Base-by-base conservation (phyloP, 2,797 vertebrate genomes). In the Scolopax bukidnonensis region DNA sequence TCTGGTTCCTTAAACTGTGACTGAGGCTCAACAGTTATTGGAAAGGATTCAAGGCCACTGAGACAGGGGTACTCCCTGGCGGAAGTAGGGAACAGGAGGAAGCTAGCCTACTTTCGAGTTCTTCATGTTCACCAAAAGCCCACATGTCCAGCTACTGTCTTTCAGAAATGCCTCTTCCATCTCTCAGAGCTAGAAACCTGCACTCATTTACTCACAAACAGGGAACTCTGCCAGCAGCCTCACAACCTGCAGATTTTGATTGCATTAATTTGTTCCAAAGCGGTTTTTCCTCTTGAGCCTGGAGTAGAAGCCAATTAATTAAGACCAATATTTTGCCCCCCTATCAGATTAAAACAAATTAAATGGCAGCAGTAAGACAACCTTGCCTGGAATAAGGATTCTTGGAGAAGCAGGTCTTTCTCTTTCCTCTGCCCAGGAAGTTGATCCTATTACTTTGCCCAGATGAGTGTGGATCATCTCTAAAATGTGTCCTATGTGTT, bases 241-340 rank as follows among this genome's bases (percentile, higher is more conserved):
- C 32, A 68, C 60, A 86, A 96, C 89, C 96, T 97, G 92, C 95
- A 95, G 90, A 92, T 95, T 95, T 93, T 87, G 77, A 96, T 61
- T 96, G 91, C 96, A 96, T 97, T 96, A 96, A 96, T 96, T 88
- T 84, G 91, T 93, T 94, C 90, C 23, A 10, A 97, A 96, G 93
- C 16, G 53, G 56, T 90, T 81, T 97, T 97, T 89, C 94, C 96
- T 96, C 92, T 95, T 75, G 81, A 97, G 95, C 74, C 75, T 86
- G 87, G 84, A 95, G 94, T 92, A 96, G 93, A 96, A 90, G 86
- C 93, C 97, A 97, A 98, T 98, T 98, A 98, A 98, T 98, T 98
- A 98, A 93, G 96, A 97, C 61, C 23, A 65, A 68, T 83, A 78
- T 53, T 2, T 1, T 20, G 9, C 84, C 91, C 65, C 90, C 51